These are phyloP conservation scores for Drosophila leonis DNA, from an alignment of 2,888 invertebrate species.

Conservation along the genomic window DNA sequence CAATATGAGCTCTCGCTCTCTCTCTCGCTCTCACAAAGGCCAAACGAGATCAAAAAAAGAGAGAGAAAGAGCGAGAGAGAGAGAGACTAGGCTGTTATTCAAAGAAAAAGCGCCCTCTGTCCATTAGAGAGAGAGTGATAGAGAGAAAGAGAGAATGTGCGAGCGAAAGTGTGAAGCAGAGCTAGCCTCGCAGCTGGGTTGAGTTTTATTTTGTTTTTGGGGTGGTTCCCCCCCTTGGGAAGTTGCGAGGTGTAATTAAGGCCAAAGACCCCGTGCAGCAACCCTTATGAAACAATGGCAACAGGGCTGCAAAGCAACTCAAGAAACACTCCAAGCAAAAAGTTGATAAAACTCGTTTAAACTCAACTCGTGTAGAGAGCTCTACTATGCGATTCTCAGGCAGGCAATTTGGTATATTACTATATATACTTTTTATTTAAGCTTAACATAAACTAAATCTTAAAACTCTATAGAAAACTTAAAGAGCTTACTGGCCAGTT, in stretches of 20 bases:
- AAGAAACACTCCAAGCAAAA: constrained; percentile 3
- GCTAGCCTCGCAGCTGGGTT: constrained; percentile 30
- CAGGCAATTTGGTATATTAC: too few relatives aligned
- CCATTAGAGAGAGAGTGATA: constrained; percentile 1
- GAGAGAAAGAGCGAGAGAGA: constrained; percentile 5
- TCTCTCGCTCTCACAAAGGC: not conserved
- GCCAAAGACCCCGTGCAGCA: constrained; percentile 67
- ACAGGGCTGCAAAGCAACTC: constrained; percentile 43
- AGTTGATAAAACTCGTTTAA: not conserved
- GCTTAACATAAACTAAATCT: not conserved
- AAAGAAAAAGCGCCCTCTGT: constrained; percentile 12
- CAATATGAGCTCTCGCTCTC: constrained; percentile 41
- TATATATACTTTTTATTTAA: not conserved
- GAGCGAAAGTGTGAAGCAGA: constrained; percentile 8
- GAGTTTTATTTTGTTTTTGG: constrained; percentile 22
- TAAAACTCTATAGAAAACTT: not conserved
- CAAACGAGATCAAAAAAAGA: constrained; percentile 34
- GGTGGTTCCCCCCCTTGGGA: constrained; percentile 53
- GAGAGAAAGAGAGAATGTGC: constrained; percentile 1
- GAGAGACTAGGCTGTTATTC: constrained; percentile 5
- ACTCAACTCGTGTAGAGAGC: too few relatives aligned
- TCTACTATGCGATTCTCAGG: not conserved
- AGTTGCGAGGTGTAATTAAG: constrained; percentile 61
- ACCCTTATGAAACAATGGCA: constrained; percentile 52
- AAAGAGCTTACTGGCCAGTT: not conserved